Evolutionary conservation across 2,888 invertebrate species (phyloP), one percentile per base, ranked within the genome.

Genomic region (Nomada ruficornis): DNA sequence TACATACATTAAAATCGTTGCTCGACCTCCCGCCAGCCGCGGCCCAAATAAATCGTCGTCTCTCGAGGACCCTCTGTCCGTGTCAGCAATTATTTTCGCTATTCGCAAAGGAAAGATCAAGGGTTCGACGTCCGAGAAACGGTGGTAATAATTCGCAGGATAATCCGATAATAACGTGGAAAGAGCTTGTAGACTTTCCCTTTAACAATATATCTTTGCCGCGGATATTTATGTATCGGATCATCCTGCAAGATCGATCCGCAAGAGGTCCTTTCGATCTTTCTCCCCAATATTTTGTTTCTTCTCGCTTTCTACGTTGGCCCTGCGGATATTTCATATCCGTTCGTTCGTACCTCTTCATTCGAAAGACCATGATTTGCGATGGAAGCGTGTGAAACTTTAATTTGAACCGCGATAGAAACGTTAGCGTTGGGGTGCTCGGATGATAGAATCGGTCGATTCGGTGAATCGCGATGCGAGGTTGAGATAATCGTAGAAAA

Each of bases 141-240:
- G 20, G 55, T 50, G 77, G 73, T 64, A 81, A 83, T 77, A 81
- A 83, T 74, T 81, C 74, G 67, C 26, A 15, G 77, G 77, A 77
- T 83, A 81, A 83, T 83, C 81, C 77, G 72, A 77, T 69, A 81
- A 72, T 72, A 77, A 81, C 54, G 71, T 52, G 64, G 59, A 69
- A 69, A 64, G 52, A 64, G 50, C 50, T 23, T 15, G 64, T 7
- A 36, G 62, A 69, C 42, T 74, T 78, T 75, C 70, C 65, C 54
- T 65, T 29, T 52, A 67, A 76, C 65, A 42, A 75, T 75, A 70
- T 57, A 72, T 65, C 60, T 15, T 52, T 26, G n/a, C 29, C n/a
- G n/a, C n/a, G 13, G 23, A 29, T 52, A 74, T 74, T 74, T 68
- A 74, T 68, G 47, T 29, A 73, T 62, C 54, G 44, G 54, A 63